A percentile compares a stretch with the other conserved stretches of the same genome.
phyloP scores from a whole-genome alignment of 2,888 invertebrate species.

The Drosophila neutralis region DNA sequence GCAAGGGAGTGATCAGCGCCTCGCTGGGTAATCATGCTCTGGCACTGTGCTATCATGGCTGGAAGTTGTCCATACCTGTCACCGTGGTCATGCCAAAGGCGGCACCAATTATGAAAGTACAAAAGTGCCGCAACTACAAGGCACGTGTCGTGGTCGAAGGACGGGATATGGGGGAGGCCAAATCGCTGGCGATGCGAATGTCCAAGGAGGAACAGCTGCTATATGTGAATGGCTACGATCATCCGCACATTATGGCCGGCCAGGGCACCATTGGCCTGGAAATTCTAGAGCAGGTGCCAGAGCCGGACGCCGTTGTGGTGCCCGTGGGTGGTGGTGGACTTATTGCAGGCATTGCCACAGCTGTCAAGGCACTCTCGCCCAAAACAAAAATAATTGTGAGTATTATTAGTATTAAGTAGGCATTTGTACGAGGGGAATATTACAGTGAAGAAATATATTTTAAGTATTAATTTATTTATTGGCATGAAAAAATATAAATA shows the following conservation, averaged over 20 bases:
- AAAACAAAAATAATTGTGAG: slow-evolving; percentile 93
- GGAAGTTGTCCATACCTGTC: slow-evolving; percentile 88
- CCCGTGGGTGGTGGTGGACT: slow-evolving; percentile 96
- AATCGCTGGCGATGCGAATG: slow-evolving; percentile 90
- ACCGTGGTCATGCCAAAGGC: slow-evolving; percentile 98
- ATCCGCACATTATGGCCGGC: slow-evolving; percentile 97
- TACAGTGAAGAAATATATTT: not conserved
- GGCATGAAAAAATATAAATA: not conserved
- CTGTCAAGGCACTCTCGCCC: slow-evolving; percentile 94
- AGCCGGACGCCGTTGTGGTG: slow-evolving; percentile 94
- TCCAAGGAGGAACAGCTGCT: slow-evolving; percentile 89
- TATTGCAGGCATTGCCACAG: slow-evolving; percentile 95
- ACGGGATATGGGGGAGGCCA: slow-evolving; percentile 93
- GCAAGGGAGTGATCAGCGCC: slow-evolving; percentile 94
- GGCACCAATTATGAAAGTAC: slow-evolving; percentile 98
- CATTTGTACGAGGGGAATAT: not conserved
- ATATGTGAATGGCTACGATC: slow-evolving; percentile 98
- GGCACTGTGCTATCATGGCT: slow-evolving; percentile 91
- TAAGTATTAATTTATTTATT: not conserved
- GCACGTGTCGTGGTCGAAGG: slow-evolving; percentile 92
- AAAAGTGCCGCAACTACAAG: slow-evolving; percentile 93
- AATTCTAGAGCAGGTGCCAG: slow-evolving; percentile 94
- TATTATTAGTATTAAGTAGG: slow-evolving; percentile 44
- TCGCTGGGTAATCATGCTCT: slow-evolving; percentile 98
- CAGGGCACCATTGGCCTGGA: slow-evolving; percentile 97